Evolutionary conservation across 35 echinoderm and acorn worm genomes (phyloP).

Genomic region (Anneissia japonica): DNA sequence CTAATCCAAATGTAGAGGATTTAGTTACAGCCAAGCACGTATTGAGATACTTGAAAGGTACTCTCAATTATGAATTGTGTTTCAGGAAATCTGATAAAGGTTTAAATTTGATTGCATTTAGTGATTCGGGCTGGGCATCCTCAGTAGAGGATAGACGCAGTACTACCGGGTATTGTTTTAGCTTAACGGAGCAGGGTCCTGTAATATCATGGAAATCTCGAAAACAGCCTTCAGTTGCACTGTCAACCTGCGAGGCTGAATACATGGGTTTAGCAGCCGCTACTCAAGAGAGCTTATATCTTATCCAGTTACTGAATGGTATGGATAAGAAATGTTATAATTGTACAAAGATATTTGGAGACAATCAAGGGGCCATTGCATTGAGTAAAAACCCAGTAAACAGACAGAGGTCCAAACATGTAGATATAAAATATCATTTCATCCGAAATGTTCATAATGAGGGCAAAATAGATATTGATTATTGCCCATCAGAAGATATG

Average conservation of each 20-base stretch:
- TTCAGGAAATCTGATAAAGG: constrained; percentile 29
- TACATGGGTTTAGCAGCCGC: constrained; percentile 28
- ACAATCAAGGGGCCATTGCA: constrained; percentile 42
- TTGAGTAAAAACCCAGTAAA: constrained; percentile 30
- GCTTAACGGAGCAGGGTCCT: constrained; percentile 12
- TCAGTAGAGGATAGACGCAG: constrained; percentile 24
- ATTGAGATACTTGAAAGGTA: constrained; percentile 29
- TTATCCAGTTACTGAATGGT: constrained; percentile 32
- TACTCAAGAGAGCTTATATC: constrained; percentile 23
- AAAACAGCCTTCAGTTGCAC: constrained; percentile 35
- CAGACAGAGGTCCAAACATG: constrained; percentile 32
- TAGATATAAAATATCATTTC: constrained; percentile 36
- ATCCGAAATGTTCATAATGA: neutral
- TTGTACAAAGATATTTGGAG: constrained; percentile 31
- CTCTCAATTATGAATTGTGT: constrained; percentile 9
- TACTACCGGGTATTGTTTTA: constrained; percentile 38
- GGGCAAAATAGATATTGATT: neutral
- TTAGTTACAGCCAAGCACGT: constrained; percentile 30
- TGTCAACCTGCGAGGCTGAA: constrained; percentile 34
- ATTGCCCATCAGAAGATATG: constrained; percentile 13
- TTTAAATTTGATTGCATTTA: constrained; percentile 5
- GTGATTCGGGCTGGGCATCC: constrained; percentile 29
- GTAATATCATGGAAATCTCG: constrained; percentile 48
- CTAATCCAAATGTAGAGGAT: constrained; percentile 15
- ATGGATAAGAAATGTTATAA: constrained; percentile 8